These are phyloP conservation scores for Cheilosia vernalis DNA, from an alignment of 2,888 invertebrate species.

Conservation along the genomic window DNA sequence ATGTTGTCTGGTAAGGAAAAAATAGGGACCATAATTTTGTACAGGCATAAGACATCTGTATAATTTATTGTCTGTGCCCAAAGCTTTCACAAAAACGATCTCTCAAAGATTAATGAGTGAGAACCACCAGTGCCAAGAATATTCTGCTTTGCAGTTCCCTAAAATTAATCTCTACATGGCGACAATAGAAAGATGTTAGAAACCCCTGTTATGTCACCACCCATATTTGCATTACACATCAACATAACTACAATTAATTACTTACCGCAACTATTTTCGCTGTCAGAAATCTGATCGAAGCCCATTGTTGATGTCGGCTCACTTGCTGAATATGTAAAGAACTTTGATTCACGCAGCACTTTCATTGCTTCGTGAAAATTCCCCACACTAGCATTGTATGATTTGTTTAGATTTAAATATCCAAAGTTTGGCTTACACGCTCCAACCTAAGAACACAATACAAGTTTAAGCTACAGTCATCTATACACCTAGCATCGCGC, in stretches of 20 bases:
- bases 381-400: conserved; percentile 78
- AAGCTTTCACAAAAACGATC: no score
- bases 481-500: not conserved
- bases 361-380: conserved; percentile 82
- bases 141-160: no score
- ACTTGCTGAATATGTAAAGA: conserved; percentile 87
- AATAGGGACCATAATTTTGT: no score
- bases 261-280: conserved; percentile 51
- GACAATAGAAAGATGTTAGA: no score
- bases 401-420: conserved; percentile 79
- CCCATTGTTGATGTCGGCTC: conserved; percentile 85
- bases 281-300: conserved; percentile 77
- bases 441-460: conserved; percentile 74
- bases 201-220: no score
- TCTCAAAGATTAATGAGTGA: no score
- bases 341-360: conserved; percentile 86
- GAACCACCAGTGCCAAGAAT: no score
- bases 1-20: no score
- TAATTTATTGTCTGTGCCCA: no score
- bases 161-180: no score
- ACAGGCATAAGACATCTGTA: no score
- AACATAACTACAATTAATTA: not conserved
- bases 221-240: not conserved
- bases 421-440: conserved; percentile 82
- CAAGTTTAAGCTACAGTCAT: not conserved